Evolutionary conservation across 2,797 vertebrate species (phyloP).

Genomic region (Hydrocynus forskahlii): DNA sequence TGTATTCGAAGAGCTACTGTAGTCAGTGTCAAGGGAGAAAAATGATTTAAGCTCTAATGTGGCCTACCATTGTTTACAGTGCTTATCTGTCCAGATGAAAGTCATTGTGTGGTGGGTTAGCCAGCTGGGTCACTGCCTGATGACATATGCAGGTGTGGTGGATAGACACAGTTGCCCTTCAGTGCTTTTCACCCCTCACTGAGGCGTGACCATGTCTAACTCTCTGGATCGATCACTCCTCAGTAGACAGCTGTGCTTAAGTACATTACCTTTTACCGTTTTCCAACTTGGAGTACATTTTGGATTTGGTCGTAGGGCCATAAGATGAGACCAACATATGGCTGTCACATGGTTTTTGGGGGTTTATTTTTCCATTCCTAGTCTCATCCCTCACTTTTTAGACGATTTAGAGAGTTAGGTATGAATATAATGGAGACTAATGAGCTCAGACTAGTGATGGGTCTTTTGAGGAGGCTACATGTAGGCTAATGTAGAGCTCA

Average conservation of each 20-base stretch:
- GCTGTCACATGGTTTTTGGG: background rate
- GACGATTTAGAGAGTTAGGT: background rate
- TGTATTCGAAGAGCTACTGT: slow-evolving; percentile 19
- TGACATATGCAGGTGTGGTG: slow-evolving; percentile 41
- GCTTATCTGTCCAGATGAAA: slow-evolving; percentile 41
- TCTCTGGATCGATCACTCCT: slow-evolving; percentile 29
- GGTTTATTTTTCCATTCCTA: background rate
- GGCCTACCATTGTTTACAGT: slow-evolving; percentile 42
- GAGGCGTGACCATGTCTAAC: slow-evolving; percentile 20
- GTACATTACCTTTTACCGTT: background rate
- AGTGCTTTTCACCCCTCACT: background rate
- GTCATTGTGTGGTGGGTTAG: slow-evolving; percentile 23
- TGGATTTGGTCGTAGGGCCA: slow-evolving; percentile 1
- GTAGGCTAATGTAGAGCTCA: background rate
- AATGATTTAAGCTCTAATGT: slow-evolving; percentile 17
- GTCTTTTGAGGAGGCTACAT: background rate
- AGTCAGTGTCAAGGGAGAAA: slow-evolving; percentile 23
- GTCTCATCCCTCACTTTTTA: background rate
- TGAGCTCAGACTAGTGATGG: background rate
- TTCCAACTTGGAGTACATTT: slow-evolving; percentile 27
- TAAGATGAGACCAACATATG: background rate
- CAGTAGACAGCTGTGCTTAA: slow-evolving; percentile 25
- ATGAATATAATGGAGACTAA: background rate
- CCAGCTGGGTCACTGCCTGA: slow-evolving; percentile 45
- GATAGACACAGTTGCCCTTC: slow-evolving; percentile 31